These are phyloP conservation scores for Halictus rubicundus DNA, from an alignment of 1,140 invertebrate genomes.

Conservation along the genomic window DNA sequence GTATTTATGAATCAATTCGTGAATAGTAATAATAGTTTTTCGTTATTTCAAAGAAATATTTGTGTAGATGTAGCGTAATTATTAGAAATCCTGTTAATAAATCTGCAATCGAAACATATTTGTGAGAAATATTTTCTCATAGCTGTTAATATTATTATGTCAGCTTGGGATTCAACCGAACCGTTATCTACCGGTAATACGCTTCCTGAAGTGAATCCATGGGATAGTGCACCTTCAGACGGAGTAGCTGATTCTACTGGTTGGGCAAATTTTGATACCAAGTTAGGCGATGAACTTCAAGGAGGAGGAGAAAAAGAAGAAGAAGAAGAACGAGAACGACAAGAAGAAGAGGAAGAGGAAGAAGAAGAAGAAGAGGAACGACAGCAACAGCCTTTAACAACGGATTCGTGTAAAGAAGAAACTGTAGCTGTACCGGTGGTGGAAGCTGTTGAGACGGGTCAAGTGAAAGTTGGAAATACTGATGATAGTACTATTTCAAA, in stretches of 20 bases:
- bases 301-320: background rate
- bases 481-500: slow-evolving; percentile 14
- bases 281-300: slow-evolving; percentile 41
- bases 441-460: slow-evolving; percentile 23
- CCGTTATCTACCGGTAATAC: slow-evolving; percentile 49
- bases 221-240: slow-evolving; percentile 65
- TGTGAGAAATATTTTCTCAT: too few relatives aligned
- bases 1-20: too few relatives aligned
- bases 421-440: slow-evolving; percentile 4
- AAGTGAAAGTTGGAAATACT: slow-evolving; percentile 30
- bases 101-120: background rate
- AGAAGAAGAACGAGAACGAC: too few relatives aligned
- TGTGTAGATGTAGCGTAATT: too few relatives aligned
- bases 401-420: slow-evolving; percentile 32
- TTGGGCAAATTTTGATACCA: slow-evolving; percentile 77
- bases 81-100: too few relatives aligned
- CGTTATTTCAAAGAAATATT: too few relatives aligned
- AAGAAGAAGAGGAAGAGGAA: too few relatives aligned
- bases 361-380: too few relatives aligned
- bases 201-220: slow-evolving; percentile 70
- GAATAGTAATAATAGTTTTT: too few relatives aligned
- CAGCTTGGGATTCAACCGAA: slow-evolving; percentile 70
- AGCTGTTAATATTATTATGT: slow-evolving; percentile 20
- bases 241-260: slow-evolving; percentile 68
- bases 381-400: background rate